phyloP scores from a whole-genome alignment of 1,140 invertebrate genomes.

The Patella vulgata region DNA sequence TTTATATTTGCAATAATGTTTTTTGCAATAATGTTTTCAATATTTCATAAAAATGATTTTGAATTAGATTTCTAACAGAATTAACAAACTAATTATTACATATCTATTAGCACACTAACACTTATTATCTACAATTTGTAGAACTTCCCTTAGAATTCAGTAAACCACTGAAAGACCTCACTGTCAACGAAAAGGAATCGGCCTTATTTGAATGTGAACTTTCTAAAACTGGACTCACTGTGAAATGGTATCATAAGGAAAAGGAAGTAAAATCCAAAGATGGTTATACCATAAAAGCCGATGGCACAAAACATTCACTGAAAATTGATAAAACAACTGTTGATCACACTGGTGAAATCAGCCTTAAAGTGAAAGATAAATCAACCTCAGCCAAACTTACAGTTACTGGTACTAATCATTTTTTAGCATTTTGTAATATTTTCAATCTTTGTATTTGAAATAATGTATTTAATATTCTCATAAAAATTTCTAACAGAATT shows the following conservation, averaged over 20 bases:
- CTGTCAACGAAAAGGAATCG: constrained; percentile 78
- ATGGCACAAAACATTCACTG: constrained; percentile 55
- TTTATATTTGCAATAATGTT: too few relatives aligned
- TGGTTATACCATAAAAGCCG: constrained; percentile 75
- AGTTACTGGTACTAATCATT: constrained; percentile 43
- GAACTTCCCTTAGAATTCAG: constrained; percentile 46
- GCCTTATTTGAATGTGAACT: constrained; percentile 93
- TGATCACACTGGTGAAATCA: constrained; percentile 46
- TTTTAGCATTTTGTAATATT: background rate
- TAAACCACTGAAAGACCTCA: constrained; percentile 43
- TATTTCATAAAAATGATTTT: too few relatives aligned
- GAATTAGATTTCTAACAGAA: too few relatives aligned
- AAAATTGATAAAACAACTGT: constrained; percentile 50
- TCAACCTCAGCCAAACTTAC: constrained; percentile 42
- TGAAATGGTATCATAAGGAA: constrained; percentile 65
- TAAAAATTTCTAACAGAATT: background rate
- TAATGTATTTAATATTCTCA: background rate
- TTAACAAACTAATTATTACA: background rate
- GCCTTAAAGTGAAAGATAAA: constrained; percentile 37
- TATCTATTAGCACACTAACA: constrained; percentile 39
- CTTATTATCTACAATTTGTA: too few relatives aligned
- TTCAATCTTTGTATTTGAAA: background rate
- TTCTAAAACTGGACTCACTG: constrained; percentile 81
- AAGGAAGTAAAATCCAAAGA: constrained; percentile 69
- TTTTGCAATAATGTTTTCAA: too few relatives aligned